Percentiles rank a stretch among this genome's conserved stretches.
Evolutionary conservation across 2,888 invertebrate genomes (phyloP).

Genomic region (Agrotis puta): DNA sequence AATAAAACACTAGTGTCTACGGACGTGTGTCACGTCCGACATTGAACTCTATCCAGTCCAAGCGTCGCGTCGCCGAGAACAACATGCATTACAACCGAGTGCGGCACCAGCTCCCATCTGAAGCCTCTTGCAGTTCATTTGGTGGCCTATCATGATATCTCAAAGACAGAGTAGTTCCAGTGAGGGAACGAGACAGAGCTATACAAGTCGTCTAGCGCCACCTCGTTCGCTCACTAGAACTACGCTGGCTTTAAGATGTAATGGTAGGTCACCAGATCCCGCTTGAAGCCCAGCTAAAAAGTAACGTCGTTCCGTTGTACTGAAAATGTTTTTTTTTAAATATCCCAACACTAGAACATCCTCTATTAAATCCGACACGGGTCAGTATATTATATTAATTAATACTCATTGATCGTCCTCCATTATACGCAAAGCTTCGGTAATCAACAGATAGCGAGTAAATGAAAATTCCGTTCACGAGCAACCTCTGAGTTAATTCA

Average conservation of each 20-base stretch:
- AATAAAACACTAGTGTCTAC: constrained; percentile 19
- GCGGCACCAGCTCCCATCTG: constrained; percentile 49
- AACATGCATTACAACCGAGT: constrained; percentile 69
- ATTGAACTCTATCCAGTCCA: constrained; percentile 52
- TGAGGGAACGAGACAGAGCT: no score
- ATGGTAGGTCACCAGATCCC: no score
- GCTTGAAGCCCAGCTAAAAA: constrained; percentile 55
- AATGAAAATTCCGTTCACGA: constrained; percentile 36
- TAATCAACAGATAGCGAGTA: constrained; percentile 44
- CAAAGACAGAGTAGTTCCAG: no score
- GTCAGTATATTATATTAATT: constrained; percentile 12
- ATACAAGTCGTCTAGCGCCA: no score
- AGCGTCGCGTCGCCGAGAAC: constrained; percentile 51
- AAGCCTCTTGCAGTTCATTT: constrained; percentile 16
- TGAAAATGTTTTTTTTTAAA: background rate
- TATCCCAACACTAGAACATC: background rate
- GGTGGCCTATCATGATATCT: no score
- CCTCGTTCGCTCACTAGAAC: no score
- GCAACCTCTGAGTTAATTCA: constrained; percentile 57
- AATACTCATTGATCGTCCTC: constrained; percentile 24
- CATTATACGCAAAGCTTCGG: constrained; percentile 23
- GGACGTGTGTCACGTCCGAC: background rate
- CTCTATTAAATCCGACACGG: background rate
- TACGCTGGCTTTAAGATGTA: no score
- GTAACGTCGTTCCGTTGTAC: constrained; percentile 35